Conservation (phyloP, 2,888 invertebrate species). For the Himalopsyche japonica region DNA sequence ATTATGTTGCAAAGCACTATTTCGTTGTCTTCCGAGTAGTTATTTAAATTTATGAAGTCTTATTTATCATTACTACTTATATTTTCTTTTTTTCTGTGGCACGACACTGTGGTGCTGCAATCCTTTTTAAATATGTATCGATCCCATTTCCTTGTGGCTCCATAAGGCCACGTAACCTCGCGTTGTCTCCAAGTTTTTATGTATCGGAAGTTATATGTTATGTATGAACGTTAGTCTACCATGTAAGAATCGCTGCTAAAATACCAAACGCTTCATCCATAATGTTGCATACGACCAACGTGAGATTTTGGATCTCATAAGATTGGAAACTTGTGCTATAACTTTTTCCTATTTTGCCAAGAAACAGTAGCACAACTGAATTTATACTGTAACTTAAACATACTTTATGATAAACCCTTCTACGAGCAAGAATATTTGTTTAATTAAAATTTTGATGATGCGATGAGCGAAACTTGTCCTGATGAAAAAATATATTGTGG, state of each 20-base stretch:
- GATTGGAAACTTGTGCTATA: background rate
- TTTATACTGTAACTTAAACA: too few species aligned
- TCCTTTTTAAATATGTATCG: slow-evolving; percentile 21
- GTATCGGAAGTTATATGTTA: background rate
- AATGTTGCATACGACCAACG: background rate
- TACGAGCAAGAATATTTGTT: too few species aligned
- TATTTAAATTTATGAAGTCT: too few species aligned
- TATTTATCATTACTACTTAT: too few species aligned
- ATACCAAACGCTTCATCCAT: background rate
- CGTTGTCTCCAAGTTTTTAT: slow-evolving; percentile 1
- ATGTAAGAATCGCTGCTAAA: background rate
- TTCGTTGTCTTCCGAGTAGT: too few species aligned
- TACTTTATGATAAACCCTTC: too few species aligned
- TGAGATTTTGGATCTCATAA: background rate
- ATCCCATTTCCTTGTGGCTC: slow-evolving; percentile 11
- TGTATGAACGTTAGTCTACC: background rate
- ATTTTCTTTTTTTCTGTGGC: background rate
- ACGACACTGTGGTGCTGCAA: background rate
- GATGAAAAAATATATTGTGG: too few species aligned
- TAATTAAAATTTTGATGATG: too few species aligned
- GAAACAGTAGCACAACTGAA: too few species aligned
- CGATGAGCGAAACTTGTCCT: too few species aligned
- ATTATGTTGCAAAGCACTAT: too few species aligned
- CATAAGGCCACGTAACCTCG: background rate
- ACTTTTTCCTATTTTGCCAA: too few species aligned